A percentile compares a stretch with the other conserved stretches of the same genome.
Evolutionary conservation across 2,113 vertebrate species (phyloP).

Genomic region (Misgurnus mizolepis): DNA sequence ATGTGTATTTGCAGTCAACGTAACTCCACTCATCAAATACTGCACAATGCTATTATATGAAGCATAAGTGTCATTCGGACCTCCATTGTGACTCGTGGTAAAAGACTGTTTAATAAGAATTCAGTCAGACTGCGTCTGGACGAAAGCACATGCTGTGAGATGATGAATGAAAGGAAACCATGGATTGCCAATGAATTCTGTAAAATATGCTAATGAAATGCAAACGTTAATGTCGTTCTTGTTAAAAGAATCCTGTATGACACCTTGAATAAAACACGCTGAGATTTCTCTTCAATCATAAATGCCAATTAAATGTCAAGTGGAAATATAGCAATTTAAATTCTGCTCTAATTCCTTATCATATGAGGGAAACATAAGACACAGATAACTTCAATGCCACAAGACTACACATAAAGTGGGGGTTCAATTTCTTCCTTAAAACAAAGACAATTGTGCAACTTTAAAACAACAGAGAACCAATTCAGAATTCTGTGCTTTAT

Average conservation of each 20-base stretch:
- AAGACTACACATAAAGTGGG: too few relatives aligned
- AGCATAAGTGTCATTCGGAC: not conserved
- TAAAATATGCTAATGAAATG: constrained; percentile 8
- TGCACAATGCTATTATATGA: not conserved
- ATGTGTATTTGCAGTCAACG: too few relatives aligned
- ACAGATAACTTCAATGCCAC: too few relatives aligned
- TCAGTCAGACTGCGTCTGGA: not conserved
- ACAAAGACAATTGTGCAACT: too few relatives aligned
- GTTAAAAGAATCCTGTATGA: constrained; percentile 8
- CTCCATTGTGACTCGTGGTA: not conserved
- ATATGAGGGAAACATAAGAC: too few relatives aligned
- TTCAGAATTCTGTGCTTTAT: too few relatives aligned
- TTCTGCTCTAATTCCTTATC: not conserved
- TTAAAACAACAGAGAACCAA: too few relatives aligned
- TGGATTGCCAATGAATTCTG: not conserved
- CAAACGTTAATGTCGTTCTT: not conserved
- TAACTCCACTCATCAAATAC: constrained; percentile 1
- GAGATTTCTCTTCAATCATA: not conserved
- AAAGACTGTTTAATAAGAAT: constrained; percentile 22
- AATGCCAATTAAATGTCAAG: constrained; percentile 1
- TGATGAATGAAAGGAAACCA: constrained; percentile 15
- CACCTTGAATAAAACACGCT: not conserved
- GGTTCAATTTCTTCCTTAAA: too few relatives aligned
- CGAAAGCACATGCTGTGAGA: not conserved
- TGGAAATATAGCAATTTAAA: not conserved